Evolutionary conservation across 2,797 vertebrate genomes (phyloP).

Genomic region (Scomberomorus guttatus): DNA sequence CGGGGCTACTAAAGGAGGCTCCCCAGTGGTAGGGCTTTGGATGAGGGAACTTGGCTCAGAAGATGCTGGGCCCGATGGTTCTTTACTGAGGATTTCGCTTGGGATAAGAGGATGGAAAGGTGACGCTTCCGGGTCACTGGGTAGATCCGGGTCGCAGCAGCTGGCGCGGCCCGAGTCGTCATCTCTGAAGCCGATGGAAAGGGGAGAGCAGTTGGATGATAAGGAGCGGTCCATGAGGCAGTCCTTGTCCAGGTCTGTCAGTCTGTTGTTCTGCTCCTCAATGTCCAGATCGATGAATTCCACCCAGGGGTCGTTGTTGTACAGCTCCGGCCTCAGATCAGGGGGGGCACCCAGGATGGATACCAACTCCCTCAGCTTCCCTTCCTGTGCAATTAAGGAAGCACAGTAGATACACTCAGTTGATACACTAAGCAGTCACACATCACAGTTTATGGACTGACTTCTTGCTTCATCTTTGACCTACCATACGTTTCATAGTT

Average conservation of each 20-base stretch:
- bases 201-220: conserved; percentile 75
- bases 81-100: conserved; percentile 25
- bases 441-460: too few relatives aligned
- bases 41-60: conserved; percentile 5
- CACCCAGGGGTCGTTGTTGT: conserved; percentile 93
- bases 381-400: conserved; percentile 84
- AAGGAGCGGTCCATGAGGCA: conserved; percentile 86
- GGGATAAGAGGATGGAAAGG: conserved; percentile 48
- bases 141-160: conserved; percentile 94
- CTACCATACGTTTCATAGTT: too few relatives aligned
- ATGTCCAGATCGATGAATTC: conserved; percentile 97
- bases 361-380: conserved; percentile 92
- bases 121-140: conserved; percentile 84
- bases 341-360: conserved; percentile 91
- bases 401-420: neutral
- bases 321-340: conserved; percentile 88
- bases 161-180: conserved; percentile 95
- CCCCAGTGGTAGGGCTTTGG: conserved; percentile 6
- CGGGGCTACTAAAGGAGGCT: conserved; percentile 31
- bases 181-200: conserved; percentile 87
- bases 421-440: too few relatives aligned
- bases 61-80: neutral
- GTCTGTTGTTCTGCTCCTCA: conserved; percentile 87
- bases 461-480: too few relatives aligned
- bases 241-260: conserved; percentile 87